These are phyloP conservation scores for Escarpia spicata DNA, from an alignment of 2,888 invertebrate genomes.

Conservation along the genomic window DNA sequence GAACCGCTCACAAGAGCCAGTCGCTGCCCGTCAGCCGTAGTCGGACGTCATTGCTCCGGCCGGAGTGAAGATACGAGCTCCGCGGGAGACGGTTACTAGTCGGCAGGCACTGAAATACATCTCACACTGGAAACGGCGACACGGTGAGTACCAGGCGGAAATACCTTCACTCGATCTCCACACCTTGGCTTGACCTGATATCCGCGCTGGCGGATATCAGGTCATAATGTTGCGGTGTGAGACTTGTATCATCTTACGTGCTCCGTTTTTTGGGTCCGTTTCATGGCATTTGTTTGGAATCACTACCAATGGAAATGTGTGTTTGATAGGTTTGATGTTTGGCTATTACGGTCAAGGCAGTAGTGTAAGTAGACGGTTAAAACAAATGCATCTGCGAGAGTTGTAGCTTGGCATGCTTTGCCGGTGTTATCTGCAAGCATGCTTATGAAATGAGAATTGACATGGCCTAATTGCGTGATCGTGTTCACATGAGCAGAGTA, in stretches of 20 bases:
- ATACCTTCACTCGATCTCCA: neutral
- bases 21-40: neutral
- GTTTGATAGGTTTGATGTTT: neutral
- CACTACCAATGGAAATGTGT: too few species aligned
- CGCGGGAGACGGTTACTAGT: neutral
- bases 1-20: neutral
- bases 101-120: neutral
- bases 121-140: neutral
- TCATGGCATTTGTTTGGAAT: too few species aligned
- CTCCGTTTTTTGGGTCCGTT: neutral
- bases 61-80: neutral
- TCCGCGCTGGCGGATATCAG: neutral
- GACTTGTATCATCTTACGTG: neutral
- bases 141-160: neutral
- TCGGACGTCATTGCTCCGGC: neutral
- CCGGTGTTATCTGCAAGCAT: neutral
- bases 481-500: neutral
- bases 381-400: neutral
- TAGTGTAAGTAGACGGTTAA: neutral
- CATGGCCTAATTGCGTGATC: neutral
- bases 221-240: neutral
- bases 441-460: neutral
- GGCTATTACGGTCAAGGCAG: neutral
- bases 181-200: neutral
- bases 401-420: neutral